phyloP scores from a whole-genome alignment of 2,113 vertebrate species.

The Lophius piscatorius region DNA sequence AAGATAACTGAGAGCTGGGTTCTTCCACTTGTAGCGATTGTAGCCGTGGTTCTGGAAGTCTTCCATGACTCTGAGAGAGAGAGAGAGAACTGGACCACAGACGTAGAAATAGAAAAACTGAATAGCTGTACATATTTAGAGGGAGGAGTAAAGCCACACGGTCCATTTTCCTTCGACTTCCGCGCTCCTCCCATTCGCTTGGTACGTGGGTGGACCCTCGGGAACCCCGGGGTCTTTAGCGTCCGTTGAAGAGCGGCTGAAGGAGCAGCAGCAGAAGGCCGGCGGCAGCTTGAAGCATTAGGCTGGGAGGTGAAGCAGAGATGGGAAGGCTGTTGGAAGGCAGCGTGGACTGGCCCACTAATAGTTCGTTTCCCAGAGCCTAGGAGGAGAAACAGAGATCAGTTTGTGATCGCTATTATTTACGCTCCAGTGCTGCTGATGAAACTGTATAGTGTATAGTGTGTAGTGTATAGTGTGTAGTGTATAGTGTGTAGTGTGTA shows the following conservation, averaged over 20 bases:
- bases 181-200: slow-evolving; percentile 48
- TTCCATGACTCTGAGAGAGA: slow-evolving; percentile 37
- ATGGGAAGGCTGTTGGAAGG: slow-evolving; percentile 70
- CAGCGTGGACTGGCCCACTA: slow-evolving; percentile 68
- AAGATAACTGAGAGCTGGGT: slow-evolving; percentile 39
- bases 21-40: too few species aligned
- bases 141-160: slow-evolving; percentile 24
- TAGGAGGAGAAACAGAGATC: slow-evolving; percentile 49
- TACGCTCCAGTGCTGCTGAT: not conserved
- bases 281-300: slow-evolving; percentile 45
- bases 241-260: slow-evolving; percentile 54
- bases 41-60: too few species aligned
- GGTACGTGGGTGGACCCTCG: slow-evolving; percentile 32
- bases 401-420: not conserved
- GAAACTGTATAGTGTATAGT: not conserved
- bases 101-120: slow-evolving; percentile 61
- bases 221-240: slow-evolving; percentile 57
- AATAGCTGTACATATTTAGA: slow-evolving; percentile 70
- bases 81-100: slow-evolving; percentile 42
- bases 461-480: too few species aligned
- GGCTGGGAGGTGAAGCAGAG: slow-evolving; percentile 44
- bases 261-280: slow-evolving; percentile 62
- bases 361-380: slow-evolving; percentile 73
- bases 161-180: slow-evolving; percentile 48
- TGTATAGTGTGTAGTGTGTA: too few species aligned